These are phyloP conservation scores for Drosophila subquinaria DNA, from an alignment of 2,888 invertebrate species.

Conservation along the genomic window DNA sequence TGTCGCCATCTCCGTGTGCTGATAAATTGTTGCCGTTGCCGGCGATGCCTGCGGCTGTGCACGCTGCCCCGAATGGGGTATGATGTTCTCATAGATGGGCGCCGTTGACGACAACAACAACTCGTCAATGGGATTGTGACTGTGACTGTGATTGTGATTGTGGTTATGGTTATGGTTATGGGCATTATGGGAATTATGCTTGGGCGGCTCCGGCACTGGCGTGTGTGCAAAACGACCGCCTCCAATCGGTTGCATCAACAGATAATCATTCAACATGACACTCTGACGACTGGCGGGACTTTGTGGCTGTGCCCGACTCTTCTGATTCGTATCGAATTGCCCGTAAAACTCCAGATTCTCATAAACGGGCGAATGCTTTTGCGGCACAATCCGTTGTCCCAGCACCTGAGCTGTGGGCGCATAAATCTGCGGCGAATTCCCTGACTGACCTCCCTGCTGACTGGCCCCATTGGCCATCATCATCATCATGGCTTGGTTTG, in stretches of 20 bases:
- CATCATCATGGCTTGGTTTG: slow-evolving; percentile 5
- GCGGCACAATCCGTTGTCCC: slow-evolving; percentile 82
- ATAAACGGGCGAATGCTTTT: slow-evolving; percentile 88
- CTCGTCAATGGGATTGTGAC: slow-evolving; percentile 44
- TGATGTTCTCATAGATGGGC: slow-evolving; percentile 89
- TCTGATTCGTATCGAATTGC: slow-evolving; percentile 84
- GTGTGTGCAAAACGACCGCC: slow-evolving; percentile 85
- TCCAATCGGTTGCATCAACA: slow-evolving; percentile 85
- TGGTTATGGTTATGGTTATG: not conserved
- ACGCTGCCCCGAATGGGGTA: slow-evolving; percentile 87
- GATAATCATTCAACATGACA: slow-evolving; percentile 86
- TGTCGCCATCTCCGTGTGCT: slow-evolving; percentile 79
- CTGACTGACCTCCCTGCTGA: slow-evolving; percentile 21
- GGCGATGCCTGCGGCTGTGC: slow-evolving; percentile 85
- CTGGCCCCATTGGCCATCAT: slow-evolving; percentile 43
- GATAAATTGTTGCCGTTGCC: slow-evolving; percentile 84
- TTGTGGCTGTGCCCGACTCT: slow-evolving; percentile 92
- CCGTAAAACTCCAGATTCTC: slow-evolving; percentile 94
- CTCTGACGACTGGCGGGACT: slow-evolving; percentile 75
- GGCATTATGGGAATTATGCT: slow-evolving; percentile 16
- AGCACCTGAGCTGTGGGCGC: slow-evolving; percentile 63
- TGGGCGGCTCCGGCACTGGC: slow-evolving; percentile 86
- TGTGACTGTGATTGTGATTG: slow-evolving; percentile 4
- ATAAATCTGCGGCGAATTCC: slow-evolving; percentile 57
- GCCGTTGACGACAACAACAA: slow-evolving; percentile 82